A percentile compares a stretch with the other conserved stretches of the same genome.
phyloP scores from a whole-genome alignment of 2,797 vertebrate genomes.

The Helostoma temminkii region DNA sequence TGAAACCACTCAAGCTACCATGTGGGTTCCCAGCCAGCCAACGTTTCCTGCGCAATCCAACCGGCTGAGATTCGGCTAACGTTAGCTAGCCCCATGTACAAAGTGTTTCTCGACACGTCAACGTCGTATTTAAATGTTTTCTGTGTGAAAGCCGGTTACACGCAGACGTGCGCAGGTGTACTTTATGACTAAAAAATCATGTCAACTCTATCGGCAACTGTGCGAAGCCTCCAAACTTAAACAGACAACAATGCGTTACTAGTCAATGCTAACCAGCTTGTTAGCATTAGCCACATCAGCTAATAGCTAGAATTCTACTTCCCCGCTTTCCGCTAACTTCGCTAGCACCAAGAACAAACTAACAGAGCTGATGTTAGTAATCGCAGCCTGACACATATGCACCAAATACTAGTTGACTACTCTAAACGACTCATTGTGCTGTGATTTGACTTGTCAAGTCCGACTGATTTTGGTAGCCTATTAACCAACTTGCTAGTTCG shows the following conservation, averaged over 20 bases:
- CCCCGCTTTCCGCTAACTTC: conserved; percentile 53
- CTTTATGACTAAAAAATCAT: neutral
- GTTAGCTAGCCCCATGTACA: conserved; percentile 28
- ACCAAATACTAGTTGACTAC: neutral
- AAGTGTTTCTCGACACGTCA: conserved; percentile 8
- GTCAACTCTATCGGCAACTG: conserved; percentile 2
- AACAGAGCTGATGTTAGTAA: fast-evolving
- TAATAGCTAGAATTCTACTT: conserved; percentile 63
- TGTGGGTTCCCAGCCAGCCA: conserved; percentile 68
- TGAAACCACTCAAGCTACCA: conserved; percentile 55
- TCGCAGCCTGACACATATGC: neutral
- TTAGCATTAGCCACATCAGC: conserved; percentile 48
- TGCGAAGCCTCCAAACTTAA: conserved; percentile 31
- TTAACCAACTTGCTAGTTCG: conserved; percentile 38
- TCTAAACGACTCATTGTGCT: neutral
- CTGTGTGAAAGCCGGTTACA: fast-evolving
- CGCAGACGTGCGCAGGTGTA: too few relatives aligned
- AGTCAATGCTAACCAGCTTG: conserved; percentile 51
- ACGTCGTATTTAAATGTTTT: too few relatives aligned
- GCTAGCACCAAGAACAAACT: conserved; percentile 19
- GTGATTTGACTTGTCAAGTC: conserved; percentile 64
- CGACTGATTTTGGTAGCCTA: conserved; percentile 43
- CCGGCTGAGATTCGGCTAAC: conserved; percentile 65
- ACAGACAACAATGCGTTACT: conserved; percentile 78
- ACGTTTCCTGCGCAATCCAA: conserved; percentile 74